Conservation (phyloP, 2,888 invertebrate species). For the Hedya salicella region DNA sequence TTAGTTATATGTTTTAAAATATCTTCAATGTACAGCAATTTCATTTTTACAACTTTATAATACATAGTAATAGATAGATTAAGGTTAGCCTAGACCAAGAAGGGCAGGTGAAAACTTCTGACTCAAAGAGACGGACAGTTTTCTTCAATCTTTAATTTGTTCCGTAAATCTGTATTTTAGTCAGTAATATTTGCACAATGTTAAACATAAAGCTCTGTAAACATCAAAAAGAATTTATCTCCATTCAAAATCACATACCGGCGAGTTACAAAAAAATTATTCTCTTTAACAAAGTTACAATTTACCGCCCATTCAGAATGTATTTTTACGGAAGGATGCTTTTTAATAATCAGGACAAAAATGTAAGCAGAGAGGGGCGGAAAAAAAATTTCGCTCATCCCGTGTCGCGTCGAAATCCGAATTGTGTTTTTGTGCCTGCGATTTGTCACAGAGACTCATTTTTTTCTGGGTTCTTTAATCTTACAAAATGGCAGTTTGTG, state of each 20-base stretch:
- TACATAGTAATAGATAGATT: no score
- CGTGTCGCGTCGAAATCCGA: constrained; percentile 19
- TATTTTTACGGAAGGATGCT: constrained; percentile 11
- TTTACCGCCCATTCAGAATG: not conserved
- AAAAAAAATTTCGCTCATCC: constrained; percentile 9
- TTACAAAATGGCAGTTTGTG: not conserved
- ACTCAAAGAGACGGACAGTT: no score
- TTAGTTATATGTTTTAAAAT: no score
- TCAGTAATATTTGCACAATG: not conserved
- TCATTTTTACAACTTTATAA: no score
- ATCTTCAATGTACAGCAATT: no score
- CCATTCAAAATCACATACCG: not conserved
- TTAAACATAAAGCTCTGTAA: not conserved
- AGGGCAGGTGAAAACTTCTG: no score
- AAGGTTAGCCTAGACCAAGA: no score
- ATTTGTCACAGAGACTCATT: constrained; percentile 18
- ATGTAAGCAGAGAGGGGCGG: constrained; percentile 10
- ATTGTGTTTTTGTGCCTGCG: constrained; percentile 8
- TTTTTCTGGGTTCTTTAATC: not conserved
- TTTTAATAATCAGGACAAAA: constrained; percentile 30
- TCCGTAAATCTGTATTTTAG: no score
- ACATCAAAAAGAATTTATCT: not conserved
- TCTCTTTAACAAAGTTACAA: not conserved
- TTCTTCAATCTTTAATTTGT: no score
- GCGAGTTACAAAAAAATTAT: not conserved